Percentiles rank a stretch among this genome's conserved stretches.
Evolutionary conservation across 2,113 vertebrate genomes (phyloP).

Genomic region (Burhinus oedicnemus): DNA sequence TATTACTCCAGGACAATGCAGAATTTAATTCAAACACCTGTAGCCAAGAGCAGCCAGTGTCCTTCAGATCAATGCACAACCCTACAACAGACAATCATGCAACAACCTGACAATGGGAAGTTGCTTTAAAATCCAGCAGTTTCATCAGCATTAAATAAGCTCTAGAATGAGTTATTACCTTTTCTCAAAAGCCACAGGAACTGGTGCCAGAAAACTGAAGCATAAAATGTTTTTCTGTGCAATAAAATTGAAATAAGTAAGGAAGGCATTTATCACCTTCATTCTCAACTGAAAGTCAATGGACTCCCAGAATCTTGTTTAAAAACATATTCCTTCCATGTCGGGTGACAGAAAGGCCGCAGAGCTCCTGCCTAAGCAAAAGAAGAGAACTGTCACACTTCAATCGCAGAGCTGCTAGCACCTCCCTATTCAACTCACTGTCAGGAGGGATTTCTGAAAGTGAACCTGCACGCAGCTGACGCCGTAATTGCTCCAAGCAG

Average conservation of each 20-base stretch:
- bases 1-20: not conserved
- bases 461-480: not conserved
- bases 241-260: slow-evolving; percentile 25
- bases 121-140: not conserved
- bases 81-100: not conserved
- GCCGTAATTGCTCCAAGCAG: not conserved
- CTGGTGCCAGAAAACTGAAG: slow-evolving; percentile 4
- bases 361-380: not conserved
- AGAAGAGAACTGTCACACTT: not conserved
- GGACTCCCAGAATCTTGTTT: not conserved
- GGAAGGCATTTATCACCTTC: slow-evolving; percentile 32
- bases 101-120: not conserved
- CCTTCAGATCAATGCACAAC: not conserved
- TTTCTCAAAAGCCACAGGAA: slow-evolving; percentile 16
- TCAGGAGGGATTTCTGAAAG: not conserved
- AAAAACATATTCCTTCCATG: not conserved
- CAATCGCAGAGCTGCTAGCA: not conserved
- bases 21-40: not conserved
- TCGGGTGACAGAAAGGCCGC: not conserved
- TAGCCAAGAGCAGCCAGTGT: not conserved
- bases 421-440: not conserved
- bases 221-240: not conserved
- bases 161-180: slow-evolving; percentile 9
- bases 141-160: slow-evolving; percentile 12
- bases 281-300: not conserved